Evolutionary conservation across 2,797 vertebrate species (phyloP), one percentile per base, ranked within the genome.

Genomic region (Macropus fuliginosus): DNA sequence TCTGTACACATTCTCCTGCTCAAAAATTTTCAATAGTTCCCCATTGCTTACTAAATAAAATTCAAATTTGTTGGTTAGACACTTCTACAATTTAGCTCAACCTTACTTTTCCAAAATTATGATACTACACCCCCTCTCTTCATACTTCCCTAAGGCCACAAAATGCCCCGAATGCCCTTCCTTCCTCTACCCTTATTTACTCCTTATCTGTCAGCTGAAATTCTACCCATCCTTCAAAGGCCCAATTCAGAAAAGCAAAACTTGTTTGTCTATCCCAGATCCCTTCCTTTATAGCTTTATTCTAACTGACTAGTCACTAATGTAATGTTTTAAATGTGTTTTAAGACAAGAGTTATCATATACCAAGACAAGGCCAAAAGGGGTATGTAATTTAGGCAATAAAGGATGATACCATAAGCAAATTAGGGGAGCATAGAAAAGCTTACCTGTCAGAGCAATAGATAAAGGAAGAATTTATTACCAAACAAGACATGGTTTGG

Each of bases 301-400:
- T 95, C 54, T 91, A 28, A 92, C 1, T 92, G 92, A 91, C 57
- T 62, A 87, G 91, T 59, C 40, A 56, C 91, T 92, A 97, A 93
- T 55, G 18, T 95, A 94, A 92, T 94, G 92, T 91, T 97, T 97
- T 93, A 96, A 96, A 97, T 94, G 93, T 95, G 95, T 96, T 96
- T 96, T 94, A 95, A 96, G 91, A 94, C 94, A 96, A 93, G 97
- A 59, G 92, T 21, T 74, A 9, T 74, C 66, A 40, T 31, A 74
- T 40, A 74, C 66, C 66, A 74, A 74, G 34, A 74, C n/a, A 74
- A 74, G n/a, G n/a, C 8, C n/a, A 81, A 81, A 74, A 81, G 40
- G 6, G 8, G 16, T 74, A 40, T 21, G 18, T 46, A 31, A 62
- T 81, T 81, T 81, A 81, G 66, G 24, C n/a, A 40, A 81, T 40